Evolutionary conservation across 2,888 invertebrate species (phyloP).

Genomic region (Drosophila trichaetosa): DNA sequence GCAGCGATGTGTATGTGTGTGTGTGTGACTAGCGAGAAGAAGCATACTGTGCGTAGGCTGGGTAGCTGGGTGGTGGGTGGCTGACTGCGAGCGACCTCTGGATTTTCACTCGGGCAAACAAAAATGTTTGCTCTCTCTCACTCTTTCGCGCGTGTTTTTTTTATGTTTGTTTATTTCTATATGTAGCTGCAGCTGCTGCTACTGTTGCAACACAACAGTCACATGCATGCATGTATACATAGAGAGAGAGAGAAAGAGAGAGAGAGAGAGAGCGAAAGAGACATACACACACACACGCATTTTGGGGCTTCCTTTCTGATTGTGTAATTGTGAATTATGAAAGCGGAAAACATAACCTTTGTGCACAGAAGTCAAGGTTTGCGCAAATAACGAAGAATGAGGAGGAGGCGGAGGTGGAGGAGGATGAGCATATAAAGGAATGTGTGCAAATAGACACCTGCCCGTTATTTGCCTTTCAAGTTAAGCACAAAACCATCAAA

Average conservation of each 20-base stretch:
- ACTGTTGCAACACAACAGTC: not conserved
- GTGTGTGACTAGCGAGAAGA: slow-evolving; percentile 4
- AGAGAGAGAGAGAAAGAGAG: not conserved
- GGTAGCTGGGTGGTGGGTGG: not conserved
- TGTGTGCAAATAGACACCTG: not conserved
- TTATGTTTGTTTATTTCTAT: slow-evolving; percentile 37
- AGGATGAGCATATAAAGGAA: not conserved
- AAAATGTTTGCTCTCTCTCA: slow-evolving; percentile 34
- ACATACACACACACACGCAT: slow-evolving; percentile 11
- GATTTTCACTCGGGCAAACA: slow-evolving; percentile 31
- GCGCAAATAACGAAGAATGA: slow-evolving; percentile 15
- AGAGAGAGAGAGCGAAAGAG: not conserved
- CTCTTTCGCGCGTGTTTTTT: slow-evolving; percentile 14
- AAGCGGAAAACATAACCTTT: slow-evolving; percentile 53
- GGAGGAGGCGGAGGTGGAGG: not conserved
- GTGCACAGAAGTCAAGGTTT: slow-evolving; percentile 46
- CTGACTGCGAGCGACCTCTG: slow-evolving; percentile 9
- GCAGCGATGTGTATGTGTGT: not conserved
- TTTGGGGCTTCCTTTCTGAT: slow-evolving; percentile 48
- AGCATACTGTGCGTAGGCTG: slow-evolving; percentile 18
- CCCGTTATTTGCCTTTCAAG: slow-evolving; percentile 4
- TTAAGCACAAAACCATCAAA: not conserved
- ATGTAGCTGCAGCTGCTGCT: slow-evolving; percentile 13
- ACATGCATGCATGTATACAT: not conserved
- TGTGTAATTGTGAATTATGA: slow-evolving; percentile 61